Base-by-base conservation (phyloP, 2,797 vertebrate species). In the Scomberomorus guttatus region DNA sequence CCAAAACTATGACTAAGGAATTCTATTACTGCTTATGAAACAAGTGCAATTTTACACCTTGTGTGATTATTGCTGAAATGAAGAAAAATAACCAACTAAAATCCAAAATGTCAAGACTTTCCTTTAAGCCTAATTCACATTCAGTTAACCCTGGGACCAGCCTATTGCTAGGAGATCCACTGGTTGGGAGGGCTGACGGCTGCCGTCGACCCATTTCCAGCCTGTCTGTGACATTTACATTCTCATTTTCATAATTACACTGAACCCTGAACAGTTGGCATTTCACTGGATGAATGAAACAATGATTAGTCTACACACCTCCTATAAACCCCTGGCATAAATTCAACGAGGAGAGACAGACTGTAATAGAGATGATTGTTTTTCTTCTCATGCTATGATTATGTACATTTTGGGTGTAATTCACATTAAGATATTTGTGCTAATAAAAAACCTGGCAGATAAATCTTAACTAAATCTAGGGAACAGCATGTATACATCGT, bases 181-280 rank as follows among this genome's bases (percentile, higher is more conserved):
- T n/a, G 58, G 27, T 67, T 78, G 46, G 46, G 72, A 37, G 22
- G 9, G 37, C 59, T 3, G 69, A 72, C 76, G 68, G 78, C 69
- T 59, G 69, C 67, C 81, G 64, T 67, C 25, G 6, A 54, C 58
- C 62, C 48, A 76, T 80, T 83, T 81, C 63, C 69, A 79, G 46
- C 61, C 59, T 57, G 15, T 24, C 34, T 44, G 29, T 80, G 75
- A 80, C 87, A 90, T 87, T 92, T 91, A 75, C 13, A 51, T 80
- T 76, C 72, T 84, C 61, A 81, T 86, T 89, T 88, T 73, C 74
- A 84, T 90, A 86, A 90, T 89, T 82, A 78, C 78, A 76, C 78
- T 75, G 85, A 89, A 86, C 81, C 88, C 80, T 89, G 71, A 82
- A 78, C 89, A 84, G 77, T 74, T 89, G 90, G 77, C 84, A 90